Conservation (phyloP, 2,888 invertebrate species). For the Hololepta plana region DNA sequence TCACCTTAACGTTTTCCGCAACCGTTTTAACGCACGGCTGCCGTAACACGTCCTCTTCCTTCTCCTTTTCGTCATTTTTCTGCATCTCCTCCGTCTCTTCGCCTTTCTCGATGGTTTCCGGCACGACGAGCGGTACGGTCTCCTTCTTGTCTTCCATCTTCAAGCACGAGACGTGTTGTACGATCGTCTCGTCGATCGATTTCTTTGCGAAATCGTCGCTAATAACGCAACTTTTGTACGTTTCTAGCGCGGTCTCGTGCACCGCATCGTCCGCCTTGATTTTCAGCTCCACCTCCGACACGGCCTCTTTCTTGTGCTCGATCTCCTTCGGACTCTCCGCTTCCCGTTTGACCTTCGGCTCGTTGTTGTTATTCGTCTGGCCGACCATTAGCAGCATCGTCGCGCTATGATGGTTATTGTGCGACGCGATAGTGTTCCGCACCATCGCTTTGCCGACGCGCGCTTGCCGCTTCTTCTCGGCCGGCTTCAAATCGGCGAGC, state of each 20-base stretch:
- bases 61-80: constrained; percentile 3
- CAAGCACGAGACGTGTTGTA: no score
- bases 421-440: constrained; percentile 37
- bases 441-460: constrained; percentile 50
- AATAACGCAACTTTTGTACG: no score
- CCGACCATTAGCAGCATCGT: constrained; percentile 29
- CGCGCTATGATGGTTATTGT: constrained; percentile 24
- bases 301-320: constrained; percentile 15
- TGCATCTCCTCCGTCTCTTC: not conserved
- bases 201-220: no score
- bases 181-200: no score
- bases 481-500: constrained; percentile 12
- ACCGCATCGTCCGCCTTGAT: constrained; percentile 6
- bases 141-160: constrained; percentile 5
- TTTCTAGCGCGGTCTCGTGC: constrained; percentile 1
- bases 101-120: constrained; percentile 3
- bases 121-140: no score
- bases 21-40: constrained; percentile 23
- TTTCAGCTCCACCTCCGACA: no score
- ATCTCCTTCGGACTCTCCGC: constrained; percentile 26
- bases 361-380: constrained; percentile 1
- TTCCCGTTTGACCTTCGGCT: constrained; percentile 23
- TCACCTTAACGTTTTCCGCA: constrained; percentile 27
- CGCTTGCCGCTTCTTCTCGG: constrained; percentile 30
- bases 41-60: constrained; percentile 3